Evolutionary conservation across 2,888 invertebrate species (phyloP).

Genomic region (Scaptomyza caliginosa): DNA sequence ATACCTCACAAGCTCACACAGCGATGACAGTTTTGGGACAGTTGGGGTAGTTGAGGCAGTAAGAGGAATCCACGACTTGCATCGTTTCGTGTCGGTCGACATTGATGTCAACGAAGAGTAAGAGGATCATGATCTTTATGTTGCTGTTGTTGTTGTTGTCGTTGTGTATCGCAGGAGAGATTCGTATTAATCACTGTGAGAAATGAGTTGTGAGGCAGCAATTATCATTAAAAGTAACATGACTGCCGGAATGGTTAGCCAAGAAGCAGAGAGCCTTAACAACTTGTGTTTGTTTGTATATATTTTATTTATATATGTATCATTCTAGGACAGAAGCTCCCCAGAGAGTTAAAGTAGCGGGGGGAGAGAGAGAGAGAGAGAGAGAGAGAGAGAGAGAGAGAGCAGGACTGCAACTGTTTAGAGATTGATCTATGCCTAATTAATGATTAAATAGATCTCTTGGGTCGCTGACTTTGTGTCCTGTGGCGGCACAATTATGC

Average conservation of each 20-base stretch:
- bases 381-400: constrained; percentile 12
- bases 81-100: constrained; percentile 22
- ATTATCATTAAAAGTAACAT: constrained; percentile 81
- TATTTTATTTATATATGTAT: neutral
- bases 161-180: constrained; percentile 30
- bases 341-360: constrained; percentile 24
- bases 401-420: constrained; percentile 5
- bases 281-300: neutral
- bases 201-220: constrained; percentile 79
- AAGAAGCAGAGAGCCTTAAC: neutral
- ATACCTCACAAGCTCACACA: constrained; percentile 29
- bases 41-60: too few relatives aligned
- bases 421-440: constrained; percentile 64
- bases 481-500: constrained; percentile 63
- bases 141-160: neutral
- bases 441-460: constrained; percentile 58
- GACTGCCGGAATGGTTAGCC: constrained; percentile 50
- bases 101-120: constrained; percentile 42
- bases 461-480: constrained; percentile 18
- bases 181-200: constrained; percentile 73
- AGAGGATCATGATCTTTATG: constrained; percentile 9
- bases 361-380: constrained; percentile 11
- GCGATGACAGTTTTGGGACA: constrained; percentile 46
- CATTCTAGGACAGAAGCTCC: constrained; percentile 5
- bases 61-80: constrained; percentile 17